A percentile compares a stretch with the other conserved stretches of the same genome.
Evolutionary conservation across 2,888 invertebrate genomes (phyloP).

Genomic region (Erpobdella octoculata): DNA sequence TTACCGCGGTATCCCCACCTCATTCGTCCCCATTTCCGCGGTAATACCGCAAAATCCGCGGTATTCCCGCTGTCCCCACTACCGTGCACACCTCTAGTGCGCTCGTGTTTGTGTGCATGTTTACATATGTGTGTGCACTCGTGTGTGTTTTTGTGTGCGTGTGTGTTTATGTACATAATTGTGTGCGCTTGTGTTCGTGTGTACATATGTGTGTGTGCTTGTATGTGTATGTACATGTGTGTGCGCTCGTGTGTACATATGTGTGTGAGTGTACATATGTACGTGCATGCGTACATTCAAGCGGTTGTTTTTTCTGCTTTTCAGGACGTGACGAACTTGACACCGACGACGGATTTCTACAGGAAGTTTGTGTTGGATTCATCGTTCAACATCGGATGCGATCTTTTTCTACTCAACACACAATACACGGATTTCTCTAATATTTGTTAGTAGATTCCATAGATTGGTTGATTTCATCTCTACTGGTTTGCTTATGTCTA

Average conservation of each 20-base stretch:
- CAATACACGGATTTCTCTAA: slow-evolving; percentile 91
- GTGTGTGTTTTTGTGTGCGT: no score
- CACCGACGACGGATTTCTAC: slow-evolving; percentile 93
- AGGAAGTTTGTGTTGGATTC: slow-evolving; percentile 90
- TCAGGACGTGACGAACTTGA: slow-evolving; percentile 70
- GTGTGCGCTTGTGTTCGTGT: background rate
- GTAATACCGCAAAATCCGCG: no score
- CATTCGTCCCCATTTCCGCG: no score
- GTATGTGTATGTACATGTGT: no score
- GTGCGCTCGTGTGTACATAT: background rate
- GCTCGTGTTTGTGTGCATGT: no score
- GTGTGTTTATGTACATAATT: background rate
- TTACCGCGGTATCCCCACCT: no score
- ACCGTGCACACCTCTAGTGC: no score
- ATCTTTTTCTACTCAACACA: slow-evolving; percentile 83
- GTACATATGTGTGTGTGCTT: background rate
- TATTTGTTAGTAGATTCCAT: slow-evolving; percentile 62
- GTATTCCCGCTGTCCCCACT: no score
- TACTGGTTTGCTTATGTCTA: no score
- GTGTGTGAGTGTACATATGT: background rate
- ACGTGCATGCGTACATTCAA: background rate
- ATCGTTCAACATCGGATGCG: slow-evolving; percentile 88
- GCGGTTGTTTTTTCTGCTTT: background rate
- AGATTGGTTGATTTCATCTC: background rate
- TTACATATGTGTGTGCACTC: no score